Percentiles rank a stretch among this genome's conserved stretches.
Evolutionary conservation across 2,888 invertebrate genomes (phyloP).

Genomic region (Loripinus fragilis): DNA sequence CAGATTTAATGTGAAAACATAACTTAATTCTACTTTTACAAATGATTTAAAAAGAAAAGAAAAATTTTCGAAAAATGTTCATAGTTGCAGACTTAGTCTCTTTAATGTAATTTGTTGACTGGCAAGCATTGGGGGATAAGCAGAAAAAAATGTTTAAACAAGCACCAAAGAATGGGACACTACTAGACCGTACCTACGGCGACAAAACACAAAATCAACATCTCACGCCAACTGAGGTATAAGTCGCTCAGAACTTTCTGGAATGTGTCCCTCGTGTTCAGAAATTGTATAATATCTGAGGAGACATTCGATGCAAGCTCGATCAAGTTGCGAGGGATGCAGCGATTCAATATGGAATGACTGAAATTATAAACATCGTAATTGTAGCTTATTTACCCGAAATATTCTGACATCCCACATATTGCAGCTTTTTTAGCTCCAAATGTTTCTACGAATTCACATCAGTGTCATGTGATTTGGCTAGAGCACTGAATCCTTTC

Average conservation of each 20-base stretch:
- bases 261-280: constrained; percentile 94
- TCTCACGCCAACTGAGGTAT: constrained; percentile 94
- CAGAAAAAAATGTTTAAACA: constrained; percentile 4
- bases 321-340: constrained; percentile 89
- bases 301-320: constrained; percentile 87
- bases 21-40: too few relatives aligned
- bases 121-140: background rate
- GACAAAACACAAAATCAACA: constrained; percentile 91
- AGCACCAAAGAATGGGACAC: constrained; percentile 18
- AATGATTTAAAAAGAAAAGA: too few relatives aligned
- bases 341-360: constrained; percentile 92
- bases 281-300: constrained; percentile 90
- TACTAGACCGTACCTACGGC: constrained; percentile 87
- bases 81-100: too few relatives aligned
- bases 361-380: constrained; percentile 83
- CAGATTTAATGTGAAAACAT: too few relatives aligned
- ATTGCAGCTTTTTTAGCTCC: too few relatives aligned
- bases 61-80: too few relatives aligned
- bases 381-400: too few relatives aligned
- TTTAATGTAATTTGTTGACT: background rate
- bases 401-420: too few relatives aligned
- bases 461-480: too few relatives aligned
- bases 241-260: constrained; percentile 95
- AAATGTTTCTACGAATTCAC: too few relatives aligned
- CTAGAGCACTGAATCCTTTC: too few relatives aligned